Base-by-base conservation (phyloP, 2,113 vertebrate genomes). In the Stomatorhinus ivindoensis region DNA sequence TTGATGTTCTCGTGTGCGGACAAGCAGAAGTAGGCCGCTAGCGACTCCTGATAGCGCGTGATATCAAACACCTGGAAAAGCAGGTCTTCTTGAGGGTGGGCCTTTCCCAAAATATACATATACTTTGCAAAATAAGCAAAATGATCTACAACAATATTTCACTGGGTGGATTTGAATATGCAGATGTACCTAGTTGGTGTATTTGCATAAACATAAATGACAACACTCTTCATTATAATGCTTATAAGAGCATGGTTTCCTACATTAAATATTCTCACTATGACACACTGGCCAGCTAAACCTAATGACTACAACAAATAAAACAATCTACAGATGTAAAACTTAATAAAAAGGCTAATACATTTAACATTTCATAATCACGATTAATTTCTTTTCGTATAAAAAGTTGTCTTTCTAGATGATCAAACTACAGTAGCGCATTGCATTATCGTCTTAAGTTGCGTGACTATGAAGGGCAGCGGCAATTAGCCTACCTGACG, bases 1-100 rank as follows among this genome's bases (percentile, higher is more conserved):
- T 99, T 99, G 94, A 99, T 99, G 94, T 99, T 97, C 95, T 97
- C 97, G 92, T 99, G 98, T 1, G 96, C 96, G 90, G 97, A 97
- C 94, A 99, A 95, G 93, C 97, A 97, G 89, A 99, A 99, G 95
- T 99, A 99, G 88, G 98, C 98, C 82, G 98, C 98, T 95, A 99
- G 92, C 19, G 98, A 97, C 93, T 99, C 98, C 95, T 99, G 98
- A 95, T 99, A 99, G 92, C 97, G 97, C 94, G 97, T 96, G 82
- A 99, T 95, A 92, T 98, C 98, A 91, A 99, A 99, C 89, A 99
- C 98, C 98, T 99, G 94, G 6, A 10, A 93, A 91, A 90, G 0
- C 35, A 92, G 42, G 15, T 13, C 24, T 53, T 51, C 31, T 21
- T 24, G 8, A 84, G 39, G 1, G 17, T 47, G 35, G n/a, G 15